Evolutionary conservation across 2,113 vertebrate genomes (phyloP).

Genomic region (Sinocyclocheilus rhinocerous): DNA sequence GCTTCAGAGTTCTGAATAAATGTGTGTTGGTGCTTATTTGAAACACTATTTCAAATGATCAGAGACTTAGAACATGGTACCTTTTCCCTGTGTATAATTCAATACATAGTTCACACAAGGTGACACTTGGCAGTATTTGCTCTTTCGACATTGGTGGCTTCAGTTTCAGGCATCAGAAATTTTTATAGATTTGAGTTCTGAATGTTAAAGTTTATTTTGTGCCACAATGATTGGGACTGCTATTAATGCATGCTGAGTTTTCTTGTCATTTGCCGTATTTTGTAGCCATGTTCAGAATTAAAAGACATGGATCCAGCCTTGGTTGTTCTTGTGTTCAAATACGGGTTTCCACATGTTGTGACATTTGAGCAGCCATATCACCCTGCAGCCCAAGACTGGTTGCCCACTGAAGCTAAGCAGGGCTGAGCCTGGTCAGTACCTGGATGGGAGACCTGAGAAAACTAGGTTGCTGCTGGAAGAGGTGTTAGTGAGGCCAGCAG

Average conservation of each 20-base stretch:
- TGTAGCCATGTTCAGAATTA: not conserved
- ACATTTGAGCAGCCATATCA: too few relatives aligned
- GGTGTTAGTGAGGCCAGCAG: too few relatives aligned
- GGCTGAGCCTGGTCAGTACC: too few relatives aligned
- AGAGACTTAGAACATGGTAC: not conserved
- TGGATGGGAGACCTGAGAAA: too few relatives aligned
- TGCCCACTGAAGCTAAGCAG: too few relatives aligned
- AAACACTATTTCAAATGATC: not conserved
- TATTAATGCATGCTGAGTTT: conserved; percentile 14
- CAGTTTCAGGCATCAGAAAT: conserved; percentile 5
- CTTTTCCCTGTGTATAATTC: conserved; percentile 8
- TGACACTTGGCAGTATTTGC: not conserved
- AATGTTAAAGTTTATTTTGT: not conserved
- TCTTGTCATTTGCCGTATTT: not conserved
- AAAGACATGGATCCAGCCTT: conserved; percentile 7
- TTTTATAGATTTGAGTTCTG: conserved; percentile 8
- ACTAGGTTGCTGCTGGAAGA: too few relatives aligned
- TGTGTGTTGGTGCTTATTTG: not conserved
- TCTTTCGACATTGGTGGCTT: conserved; percentile 19
- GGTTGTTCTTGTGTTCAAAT: not conserved
- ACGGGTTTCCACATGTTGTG: not conserved
- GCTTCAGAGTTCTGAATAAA: conserved; percentile 7
- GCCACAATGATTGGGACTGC: not conserved
- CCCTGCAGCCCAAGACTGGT: too few relatives aligned
- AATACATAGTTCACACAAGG: not conserved